Base-by-base conservation (phyloP, 2,797 vertebrate genomes). In the Podarcis siculus region DNA sequence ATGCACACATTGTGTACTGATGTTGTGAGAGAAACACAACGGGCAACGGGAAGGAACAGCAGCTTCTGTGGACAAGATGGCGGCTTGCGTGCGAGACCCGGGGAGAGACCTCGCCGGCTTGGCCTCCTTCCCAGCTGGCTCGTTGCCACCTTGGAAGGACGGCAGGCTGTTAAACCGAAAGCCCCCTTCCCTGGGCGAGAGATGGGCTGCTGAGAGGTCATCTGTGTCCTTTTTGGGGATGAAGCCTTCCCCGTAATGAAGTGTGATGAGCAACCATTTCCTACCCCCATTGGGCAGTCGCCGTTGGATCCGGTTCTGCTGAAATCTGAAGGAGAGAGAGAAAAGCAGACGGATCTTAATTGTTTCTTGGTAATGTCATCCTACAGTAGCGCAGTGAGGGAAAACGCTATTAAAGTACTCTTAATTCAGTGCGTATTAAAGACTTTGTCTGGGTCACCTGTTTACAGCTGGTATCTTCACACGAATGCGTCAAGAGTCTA, bases 31-130 rank as follows among this genome's bases (percentile, higher is more conserved):
- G 75, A 1, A 55, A 27, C 49, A 27, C 39, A 4, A 64, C 8
- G 8, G 45, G 37, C 27, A 39, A 90, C 93, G 25, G 32, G 89
- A 0, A 64, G 73, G 91, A 92, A 67, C 9, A 30, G 87, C 86
- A 87, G 90, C 85, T 10, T 89, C 45, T 79, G 79, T 39, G 81
- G 91, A 91, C 90, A 93, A 73, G 89, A 85, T 91, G 94, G 91
- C 85, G 87, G 87, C 80, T 87, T n/a, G 39, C 8, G 79, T 83
- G 81, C 8, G 0, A 0, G 2, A 64, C 87, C 69, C 0, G 66
- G 75, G 85, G 79, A 85, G 90, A 85, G 89, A n/a, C 87, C 86
- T 88, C 78, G 0, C 21, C 13, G 45, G 42, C 30, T 61, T 91
- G 95, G 94, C 32, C 1, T 32, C 0, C 0, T 75, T 90, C 91